Evolutionary conservation across 2,113 vertebrate species (phyloP).

Genomic region (Nothoprocta perdicaria): DNA sequence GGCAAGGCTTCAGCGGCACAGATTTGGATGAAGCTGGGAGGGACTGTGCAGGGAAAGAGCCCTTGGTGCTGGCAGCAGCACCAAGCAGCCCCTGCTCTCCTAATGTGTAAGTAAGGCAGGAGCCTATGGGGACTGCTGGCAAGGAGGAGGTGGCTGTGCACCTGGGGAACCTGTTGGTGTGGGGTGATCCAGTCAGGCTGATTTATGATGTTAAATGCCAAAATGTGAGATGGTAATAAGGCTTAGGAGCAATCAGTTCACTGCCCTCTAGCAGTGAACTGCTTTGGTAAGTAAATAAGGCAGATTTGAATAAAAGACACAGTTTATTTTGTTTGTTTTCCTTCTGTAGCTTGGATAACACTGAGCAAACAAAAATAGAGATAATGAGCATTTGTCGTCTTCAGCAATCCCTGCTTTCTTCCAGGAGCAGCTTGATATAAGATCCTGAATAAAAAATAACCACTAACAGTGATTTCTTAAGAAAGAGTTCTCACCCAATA

Average conservation of each 20-base stretch:
- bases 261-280: neutral
- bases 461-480: neutral
- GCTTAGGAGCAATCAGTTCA: neutral
- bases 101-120: neutral
- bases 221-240: neutral
- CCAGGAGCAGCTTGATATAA: neutral
- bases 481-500: neutral
- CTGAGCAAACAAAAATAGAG: neutral
- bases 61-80: neutral
- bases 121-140: no score
- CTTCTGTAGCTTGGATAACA: neutral
- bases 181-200: neutral
- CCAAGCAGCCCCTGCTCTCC: neutral
- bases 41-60: neutral
- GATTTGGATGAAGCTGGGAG: neutral
- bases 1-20: neutral
- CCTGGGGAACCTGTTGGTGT: neutral
- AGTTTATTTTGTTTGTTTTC: neutral
- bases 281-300: neutral
- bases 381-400: neutral
- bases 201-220: neutral
- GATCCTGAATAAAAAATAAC: neutral
- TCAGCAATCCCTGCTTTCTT: neutral
- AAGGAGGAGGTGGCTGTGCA: neutral
- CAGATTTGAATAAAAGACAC: neutral